These are phyloP conservation scores for Orcinus orca DNA, from an alignment of 2,113 vertebrate genomes.

Conservation along the genomic window DNA sequence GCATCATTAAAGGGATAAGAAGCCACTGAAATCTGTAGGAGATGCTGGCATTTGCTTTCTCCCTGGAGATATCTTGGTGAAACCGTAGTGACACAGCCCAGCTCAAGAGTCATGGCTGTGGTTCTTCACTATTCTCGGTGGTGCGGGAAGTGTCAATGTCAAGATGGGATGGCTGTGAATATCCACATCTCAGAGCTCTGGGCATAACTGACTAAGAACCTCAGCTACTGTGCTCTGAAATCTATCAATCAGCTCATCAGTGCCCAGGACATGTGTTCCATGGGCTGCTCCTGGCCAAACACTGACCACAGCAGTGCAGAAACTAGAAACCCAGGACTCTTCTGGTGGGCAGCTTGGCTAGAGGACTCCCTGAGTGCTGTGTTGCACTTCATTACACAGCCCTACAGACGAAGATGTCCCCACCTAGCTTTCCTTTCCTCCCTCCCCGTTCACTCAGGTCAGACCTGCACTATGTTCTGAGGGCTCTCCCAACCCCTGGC, in stretches of 20 bases:
- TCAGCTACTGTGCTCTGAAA: background rate
- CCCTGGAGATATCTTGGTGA: accelerated
- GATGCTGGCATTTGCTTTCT: no score
- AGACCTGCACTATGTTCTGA: no score
- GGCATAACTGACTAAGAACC: background rate
- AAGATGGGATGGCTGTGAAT: accelerated
- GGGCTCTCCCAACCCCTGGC: accelerated
- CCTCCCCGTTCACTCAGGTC: background rate
- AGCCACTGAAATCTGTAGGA: background rate
- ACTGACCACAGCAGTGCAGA: no score
- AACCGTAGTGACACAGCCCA: accelerated
- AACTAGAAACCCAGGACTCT: background rate
- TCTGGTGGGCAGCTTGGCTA: accelerated
- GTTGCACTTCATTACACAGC: background rate
- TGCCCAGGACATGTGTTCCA: accelerated
- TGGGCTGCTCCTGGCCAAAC: accelerated
- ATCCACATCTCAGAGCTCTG: background rate
- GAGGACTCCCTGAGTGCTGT: background rate
- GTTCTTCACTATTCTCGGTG: background rate
- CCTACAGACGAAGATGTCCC: accelerated
- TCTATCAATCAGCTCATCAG: no score
- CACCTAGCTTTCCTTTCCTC: accelerated
- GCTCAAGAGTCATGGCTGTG: accelerated
- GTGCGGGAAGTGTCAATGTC: background rate
- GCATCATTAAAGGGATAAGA: background rate